Percentiles rank a stretch among this genome's conserved stretches.
These are phyloP conservation scores for Anarsia innoxiella DNA, from an alignment of 2,888 invertebrate genomes.

Conservation along the genomic window DNA sequence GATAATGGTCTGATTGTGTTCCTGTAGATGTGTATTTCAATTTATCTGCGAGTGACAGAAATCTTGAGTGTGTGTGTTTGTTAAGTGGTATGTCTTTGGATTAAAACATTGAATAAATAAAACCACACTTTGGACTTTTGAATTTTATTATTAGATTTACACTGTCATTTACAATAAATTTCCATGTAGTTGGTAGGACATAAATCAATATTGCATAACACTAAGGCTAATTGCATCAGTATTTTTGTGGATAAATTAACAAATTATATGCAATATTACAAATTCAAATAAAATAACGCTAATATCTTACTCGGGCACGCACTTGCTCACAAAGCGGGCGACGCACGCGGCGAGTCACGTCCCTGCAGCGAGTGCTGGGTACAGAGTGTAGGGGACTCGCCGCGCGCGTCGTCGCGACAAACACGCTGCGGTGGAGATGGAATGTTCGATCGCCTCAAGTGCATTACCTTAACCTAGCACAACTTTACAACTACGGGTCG, in stretches of 20 bases:
- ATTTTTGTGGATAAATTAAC: constrained; percentile 73
- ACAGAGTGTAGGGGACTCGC: constrained; percentile 18
- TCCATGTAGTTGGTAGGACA: constrained; percentile 75
- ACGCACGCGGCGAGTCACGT: constrained; percentile 3
- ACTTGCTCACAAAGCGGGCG: constrained; percentile 36
- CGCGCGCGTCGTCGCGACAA: constrained; percentile 19
- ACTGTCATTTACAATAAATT: constrained; percentile 76
- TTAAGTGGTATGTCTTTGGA: too few relatives aligned
- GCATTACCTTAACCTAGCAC: constrained; percentile 68
- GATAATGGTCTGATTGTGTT: too few relatives aligned
- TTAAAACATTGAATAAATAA: too few relatives aligned
- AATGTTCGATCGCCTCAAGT: constrained; percentile 27
- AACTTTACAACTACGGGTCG: constrained; percentile 62
- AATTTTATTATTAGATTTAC: constrained; percentile 76
- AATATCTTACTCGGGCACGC: constrained; percentile 73
- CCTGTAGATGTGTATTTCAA: too few relatives aligned
- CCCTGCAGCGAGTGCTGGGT: neutral
- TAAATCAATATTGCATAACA: constrained; percentile 75
- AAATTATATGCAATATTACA: constrained; percentile 74
- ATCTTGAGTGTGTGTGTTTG: too few relatives aligned
- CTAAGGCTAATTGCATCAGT: constrained; percentile 75
- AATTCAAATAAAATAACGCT: constrained; percentile 73
- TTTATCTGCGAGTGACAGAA: too few relatives aligned
- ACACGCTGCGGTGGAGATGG: constrained; percentile 6
- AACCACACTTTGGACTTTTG: constrained; percentile 65